Evolutionary conservation across 2,113 vertebrate species (phyloP).

Genomic region (Kobus ellipsiprymnus): DNA sequence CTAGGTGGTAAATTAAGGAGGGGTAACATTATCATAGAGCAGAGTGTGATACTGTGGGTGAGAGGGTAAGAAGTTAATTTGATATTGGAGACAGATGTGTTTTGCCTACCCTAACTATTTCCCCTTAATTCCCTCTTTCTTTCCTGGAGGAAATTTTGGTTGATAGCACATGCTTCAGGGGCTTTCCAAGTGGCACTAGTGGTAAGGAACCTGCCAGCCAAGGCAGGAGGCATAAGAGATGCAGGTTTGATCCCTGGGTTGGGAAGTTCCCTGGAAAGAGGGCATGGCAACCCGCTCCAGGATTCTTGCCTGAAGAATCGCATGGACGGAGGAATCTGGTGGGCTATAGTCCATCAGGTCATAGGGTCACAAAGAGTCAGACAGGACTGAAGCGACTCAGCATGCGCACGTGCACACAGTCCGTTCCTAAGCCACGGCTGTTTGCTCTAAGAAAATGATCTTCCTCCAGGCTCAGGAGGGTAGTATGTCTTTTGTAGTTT

Average conservation of each 20-base stretch:
- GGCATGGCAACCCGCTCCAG: neutral
- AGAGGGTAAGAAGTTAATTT: neutral
- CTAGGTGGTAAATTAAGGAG: neutral
- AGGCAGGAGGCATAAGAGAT: neutral
- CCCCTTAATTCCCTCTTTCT: neutral
- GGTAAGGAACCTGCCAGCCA: neutral
- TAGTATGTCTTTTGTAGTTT: neutral
- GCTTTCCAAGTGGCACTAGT: neutral
- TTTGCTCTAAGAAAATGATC: neutral
- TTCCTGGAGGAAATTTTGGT: neutral
- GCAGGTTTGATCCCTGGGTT: neutral
- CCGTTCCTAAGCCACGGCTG: neutral
- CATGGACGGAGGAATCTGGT: neutral
- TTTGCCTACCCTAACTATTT: neutral
- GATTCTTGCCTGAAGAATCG: neutral
- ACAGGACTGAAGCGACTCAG: neutral
- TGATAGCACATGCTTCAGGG: neutral
- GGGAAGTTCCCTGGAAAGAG: neutral
- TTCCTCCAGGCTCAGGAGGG: neutral
- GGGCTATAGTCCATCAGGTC: neutral
- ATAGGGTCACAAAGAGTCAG: neutral
- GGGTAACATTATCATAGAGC: neutral
- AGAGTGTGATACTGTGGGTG: neutral
- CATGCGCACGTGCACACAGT: rapidly evolving
- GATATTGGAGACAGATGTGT: neutral